Percentiles rank a stretch among this genome's conserved stretches.
phyloP scores from a whole-genome alignment of 2,888 invertebrate genomes.

The Drosophila mulleri region DNA sequence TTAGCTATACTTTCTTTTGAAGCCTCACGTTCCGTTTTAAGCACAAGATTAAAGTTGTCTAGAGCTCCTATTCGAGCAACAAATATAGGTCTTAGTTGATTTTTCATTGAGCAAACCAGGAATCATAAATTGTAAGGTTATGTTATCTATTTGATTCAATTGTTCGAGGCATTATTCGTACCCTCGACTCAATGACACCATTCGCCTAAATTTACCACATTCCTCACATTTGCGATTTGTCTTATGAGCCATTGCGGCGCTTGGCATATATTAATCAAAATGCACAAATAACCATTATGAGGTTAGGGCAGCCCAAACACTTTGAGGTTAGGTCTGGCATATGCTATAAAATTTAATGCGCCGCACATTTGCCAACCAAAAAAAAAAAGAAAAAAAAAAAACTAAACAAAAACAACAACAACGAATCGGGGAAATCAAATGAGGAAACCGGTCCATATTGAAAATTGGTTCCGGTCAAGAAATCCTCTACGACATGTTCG shows the following conservation, averaged over 20 bases:
- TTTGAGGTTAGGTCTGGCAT: slow-evolving; percentile 63
- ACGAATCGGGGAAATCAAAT: slow-evolving; percentile 59
- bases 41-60: neutral
- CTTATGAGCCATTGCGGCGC: neutral
- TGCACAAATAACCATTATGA: slow-evolving; percentile 33
- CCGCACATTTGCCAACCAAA: slow-evolving; percentile 54
- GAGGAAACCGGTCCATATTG: slow-evolving; percentile 60
- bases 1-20: too few relatives aligned
- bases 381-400: slow-evolving; percentile 19
- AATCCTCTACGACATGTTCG: slow-evolving; percentile 76
- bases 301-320: slow-evolving; percentile 35
- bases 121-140: neutral
- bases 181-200: neutral
- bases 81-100: too few relatives aligned
- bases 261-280: slow-evolving; percentile 25
- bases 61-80: neutral
- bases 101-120: neutral
- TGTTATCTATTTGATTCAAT: too few relatives aligned
- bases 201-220: neutral
- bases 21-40: too few relatives aligned
- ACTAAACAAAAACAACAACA: slow-evolving; percentile 17
- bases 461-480: slow-evolving; percentile 75
- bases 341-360: slow-evolving; percentile 60
- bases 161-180: neutral
- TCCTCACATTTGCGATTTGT: neutral